Base-by-base conservation (phyloP, 2,113 vertebrate genomes). In the Merops nubicus region DNA sequence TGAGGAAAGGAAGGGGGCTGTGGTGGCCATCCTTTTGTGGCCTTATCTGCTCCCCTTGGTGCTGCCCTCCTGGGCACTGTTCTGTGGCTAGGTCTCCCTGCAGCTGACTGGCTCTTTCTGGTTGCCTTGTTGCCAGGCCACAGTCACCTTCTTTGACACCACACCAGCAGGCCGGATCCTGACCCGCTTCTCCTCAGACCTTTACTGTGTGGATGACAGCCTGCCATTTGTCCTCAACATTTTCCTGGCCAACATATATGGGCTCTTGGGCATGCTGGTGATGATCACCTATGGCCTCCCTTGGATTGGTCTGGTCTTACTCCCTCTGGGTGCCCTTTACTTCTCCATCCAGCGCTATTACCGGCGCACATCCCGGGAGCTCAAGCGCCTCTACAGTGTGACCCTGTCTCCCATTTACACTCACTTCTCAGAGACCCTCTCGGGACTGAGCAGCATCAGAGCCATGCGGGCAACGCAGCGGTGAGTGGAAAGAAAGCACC, bases 171-270 rank as follows among this genome's bases (percentile, higher is more conserved):
- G 99, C 26, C 98, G 98, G 12, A 97, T 99, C 63, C 97, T 99
- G 23, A 99, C 99, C 98, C 99, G 99, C 57, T 99, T 99, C 95
- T 99, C 99, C n/a, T 99, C 99, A 0, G 99, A 99, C 42, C 75
- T 99, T 81, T 99, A 99, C 97, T 98, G 97, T 4, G 98, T 98
- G 33, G 99, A 99, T 34, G 98, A 99, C 97, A 98, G 97, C 78
- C 97, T 99, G 92, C 99, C 99, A 5, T 99, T 99, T 95, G 81
- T 99, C 47, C 98, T 99, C 60, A 99, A 99, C 97, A 99, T 99
- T 96, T 97, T 99, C 45, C 96, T 99, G 94, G 99, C 99, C 93
- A 98, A 99, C 29, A 15, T 97, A 0, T 99, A 98, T 0, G 97
- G 98, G 23, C 97, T 99, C 89, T 95, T 99, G 88, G 99, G 99